Percentiles rank a stretch among this genome's conserved stretches.
Evolutionary conservation across 35 echinoderm and acorn worm genomes (phyloP).

Genomic region (Heliocidaris tuberculata): DNA sequence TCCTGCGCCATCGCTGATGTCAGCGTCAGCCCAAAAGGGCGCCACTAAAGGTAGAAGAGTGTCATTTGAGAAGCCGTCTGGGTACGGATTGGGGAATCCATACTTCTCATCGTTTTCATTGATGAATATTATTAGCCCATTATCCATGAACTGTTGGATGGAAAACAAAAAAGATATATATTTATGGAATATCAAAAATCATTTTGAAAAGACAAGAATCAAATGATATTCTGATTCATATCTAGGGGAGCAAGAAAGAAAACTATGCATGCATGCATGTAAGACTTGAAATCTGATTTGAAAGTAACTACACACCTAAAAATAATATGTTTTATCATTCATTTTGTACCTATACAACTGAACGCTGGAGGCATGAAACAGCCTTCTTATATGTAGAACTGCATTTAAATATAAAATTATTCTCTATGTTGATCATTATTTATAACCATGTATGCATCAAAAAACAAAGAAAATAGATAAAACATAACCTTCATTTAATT

Average conservation of each 20-base stretch:
- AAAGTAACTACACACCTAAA: no score
- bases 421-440: no score
- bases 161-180: neutral
- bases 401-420: no score
- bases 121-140: slow-evolving; percentile 77
- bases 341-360: no score
- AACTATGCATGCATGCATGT: neutral
- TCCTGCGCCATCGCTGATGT: slow-evolving; percentile 58
- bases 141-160: slow-evolving; percentile 82
- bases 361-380: no score
- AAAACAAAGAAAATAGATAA: no score
- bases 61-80: slow-evolving; percentile 56
- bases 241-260: neutral
- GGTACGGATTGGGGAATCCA: slow-evolving; percentile 73
- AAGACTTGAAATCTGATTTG: no score
- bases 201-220: neutral
- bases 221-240: neutral
- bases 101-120: slow-evolving; percentile 86
- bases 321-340: no score
- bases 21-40: slow-evolving; percentile 86
- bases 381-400: no score
- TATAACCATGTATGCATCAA: no score
- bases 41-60: slow-evolving; percentile 57
- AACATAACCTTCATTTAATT: no score
- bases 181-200: neutral